phyloP scores from a whole-genome alignment of 2,113 vertebrate genomes.

The Bubalus kerabau region DNA sequence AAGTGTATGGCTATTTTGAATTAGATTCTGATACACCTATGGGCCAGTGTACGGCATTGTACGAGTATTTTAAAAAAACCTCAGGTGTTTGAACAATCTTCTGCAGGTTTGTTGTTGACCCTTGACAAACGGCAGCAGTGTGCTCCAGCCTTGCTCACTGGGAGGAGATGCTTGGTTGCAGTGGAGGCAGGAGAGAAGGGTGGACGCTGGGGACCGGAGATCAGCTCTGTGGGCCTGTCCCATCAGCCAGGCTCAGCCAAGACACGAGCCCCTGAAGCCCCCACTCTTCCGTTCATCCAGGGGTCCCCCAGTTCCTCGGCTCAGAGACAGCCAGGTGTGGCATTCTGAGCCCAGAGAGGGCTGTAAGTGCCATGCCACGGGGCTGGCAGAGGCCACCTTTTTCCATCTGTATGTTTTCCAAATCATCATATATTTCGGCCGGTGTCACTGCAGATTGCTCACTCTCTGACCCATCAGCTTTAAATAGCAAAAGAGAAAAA shows the following conservation, averaged over 20 bases:
- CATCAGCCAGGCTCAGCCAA: not conserved
- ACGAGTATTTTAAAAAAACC: not conserved
- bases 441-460: constrained; percentile 78
- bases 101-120: constrained; percentile 48
- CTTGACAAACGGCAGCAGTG: accelerated
- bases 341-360: constrained; percentile 59
- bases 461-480: constrained; percentile 78
- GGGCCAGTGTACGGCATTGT: constrained; percentile 16
- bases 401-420: constrained; percentile 81
- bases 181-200: not conserved
- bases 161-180: not conserved
- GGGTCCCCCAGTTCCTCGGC: constrained; percentile 38
- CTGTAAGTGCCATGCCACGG: constrained; percentile 50
- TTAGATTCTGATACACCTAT: constrained; percentile 53
- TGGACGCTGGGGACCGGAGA: not conserved
- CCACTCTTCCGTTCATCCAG: not conserved
- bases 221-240: not conserved
- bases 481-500: constrained; percentile 81
- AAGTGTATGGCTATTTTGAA: constrained; percentile 36
- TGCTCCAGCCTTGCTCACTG: not conserved
- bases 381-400: constrained; percentile 74
- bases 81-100: constrained; percentile 66
- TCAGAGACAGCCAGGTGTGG: constrained; percentile 4
- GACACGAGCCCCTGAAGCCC: not conserved
- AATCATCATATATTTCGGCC: constrained; percentile 77